Percentiles rank a stretch among this genome's conserved stretches.
These are phyloP conservation scores for Drosophila affinis DNA, from an alignment of 2,888 invertebrate genomes.

Conservation along the genomic window DNA sequence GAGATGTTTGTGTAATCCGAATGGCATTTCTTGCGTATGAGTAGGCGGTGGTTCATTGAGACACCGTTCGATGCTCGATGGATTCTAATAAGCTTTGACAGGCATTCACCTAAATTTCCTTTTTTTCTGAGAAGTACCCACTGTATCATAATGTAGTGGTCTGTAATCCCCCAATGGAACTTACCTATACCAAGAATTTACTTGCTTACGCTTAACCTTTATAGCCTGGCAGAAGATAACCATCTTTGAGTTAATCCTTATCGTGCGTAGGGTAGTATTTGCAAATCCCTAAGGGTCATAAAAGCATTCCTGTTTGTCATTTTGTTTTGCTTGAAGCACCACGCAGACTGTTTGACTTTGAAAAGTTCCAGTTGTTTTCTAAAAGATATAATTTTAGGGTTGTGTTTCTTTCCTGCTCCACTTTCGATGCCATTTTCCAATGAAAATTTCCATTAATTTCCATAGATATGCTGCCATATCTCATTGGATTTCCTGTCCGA, in stretches of 20 bases:
- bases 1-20: constrained; percentile 28
- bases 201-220: constrained; percentile 16
- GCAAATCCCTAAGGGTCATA: not conserved
- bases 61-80: constrained; percentile 5
- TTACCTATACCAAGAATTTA: constrained; percentile 36
- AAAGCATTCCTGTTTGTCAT: constrained; percentile 7
- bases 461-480: not conserved
- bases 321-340: constrained; percentile 1
- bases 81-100: constrained; percentile 15
- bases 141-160: not conserved
- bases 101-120: not conserved
- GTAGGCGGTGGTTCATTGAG: constrained; percentile 7
- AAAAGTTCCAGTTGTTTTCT: not conserved
- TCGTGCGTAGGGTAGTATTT: constrained; percentile 9
- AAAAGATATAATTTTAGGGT: not conserved
- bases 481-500: too few species aligned
- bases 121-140: too few species aligned
- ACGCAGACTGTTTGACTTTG: not conserved
- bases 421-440: too few species aligned
- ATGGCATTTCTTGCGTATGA: constrained; percentile 13
- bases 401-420: not conserved
- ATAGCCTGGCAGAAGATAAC: constrained; percentile 16
- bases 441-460: not conserved
- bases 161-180: constrained; percentile 9
- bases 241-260: constrained; percentile 13